These are phyloP conservation scores for Drosophila ezoana DNA, from an alignment of 2,888 invertebrate genomes.

Conservation along the genomic window DNA sequence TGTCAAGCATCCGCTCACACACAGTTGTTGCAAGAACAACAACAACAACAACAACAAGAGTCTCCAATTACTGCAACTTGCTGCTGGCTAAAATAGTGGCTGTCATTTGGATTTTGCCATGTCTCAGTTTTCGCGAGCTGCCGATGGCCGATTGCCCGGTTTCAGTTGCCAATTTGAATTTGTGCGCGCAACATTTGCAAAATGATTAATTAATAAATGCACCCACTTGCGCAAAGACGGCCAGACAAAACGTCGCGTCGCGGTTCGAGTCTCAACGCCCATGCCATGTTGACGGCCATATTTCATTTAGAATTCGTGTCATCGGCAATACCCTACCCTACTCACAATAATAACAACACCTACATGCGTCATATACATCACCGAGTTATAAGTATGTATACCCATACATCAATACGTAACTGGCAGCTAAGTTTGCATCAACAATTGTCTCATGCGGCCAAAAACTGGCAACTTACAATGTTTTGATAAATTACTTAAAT, in stretches of 20 bases:
- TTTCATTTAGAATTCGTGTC: constrained; percentile 57
- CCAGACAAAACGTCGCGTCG: constrained; percentile 31
- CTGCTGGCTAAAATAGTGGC: constrained; percentile 49
- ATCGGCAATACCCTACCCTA: constrained; percentile 29
- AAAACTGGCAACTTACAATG: constrained; percentile 37
- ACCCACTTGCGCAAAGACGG: constrained; percentile 54
- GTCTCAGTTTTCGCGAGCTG: constrained; percentile 17
- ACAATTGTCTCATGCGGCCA: constrained; percentile 50
- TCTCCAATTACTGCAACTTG: constrained; percentile 70
- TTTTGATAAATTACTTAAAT: constrained; percentile 66
- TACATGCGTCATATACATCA: constrained; percentile 11
- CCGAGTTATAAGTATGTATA: background rate
- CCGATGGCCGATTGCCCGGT: constrained; percentile 17
- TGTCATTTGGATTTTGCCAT: constrained; percentile 58
- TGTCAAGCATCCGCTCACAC: constrained; percentile 34
- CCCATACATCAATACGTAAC: background rate
- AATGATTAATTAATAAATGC: constrained; percentile 73
- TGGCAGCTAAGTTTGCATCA: constrained; percentile 24
- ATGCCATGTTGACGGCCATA: constrained; percentile 1
- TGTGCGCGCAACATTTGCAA: constrained; percentile 45
- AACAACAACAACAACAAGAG: constrained; percentile 24
- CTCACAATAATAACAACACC: constrained; percentile 24
- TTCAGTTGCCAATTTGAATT: constrained; percentile 57
- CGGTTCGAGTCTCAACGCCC: constrained; percentile 35
- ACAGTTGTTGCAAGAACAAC: constrained; percentile 15